Conservation (phyloP, 2,113 vertebrate genomes). For the Meriones unguiculatus region DNA sequence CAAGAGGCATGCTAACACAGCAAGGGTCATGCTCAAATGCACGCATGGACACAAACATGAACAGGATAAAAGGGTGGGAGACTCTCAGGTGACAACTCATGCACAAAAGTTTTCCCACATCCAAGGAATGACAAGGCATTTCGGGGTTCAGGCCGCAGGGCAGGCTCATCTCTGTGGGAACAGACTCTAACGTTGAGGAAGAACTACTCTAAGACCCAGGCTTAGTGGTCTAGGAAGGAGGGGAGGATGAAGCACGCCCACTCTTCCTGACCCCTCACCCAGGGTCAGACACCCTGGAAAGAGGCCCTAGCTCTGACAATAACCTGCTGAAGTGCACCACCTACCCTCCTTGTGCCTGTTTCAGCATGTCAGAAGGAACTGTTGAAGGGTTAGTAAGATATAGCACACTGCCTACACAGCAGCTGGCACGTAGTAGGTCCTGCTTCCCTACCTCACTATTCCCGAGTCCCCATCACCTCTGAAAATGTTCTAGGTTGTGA, state of each 20-base stretch:
- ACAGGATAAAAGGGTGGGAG: neutral
- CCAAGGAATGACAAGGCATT: neutral
- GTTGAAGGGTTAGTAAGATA: neutral
- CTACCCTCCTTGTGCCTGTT: neutral
- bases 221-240: neutral
- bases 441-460: neutral
- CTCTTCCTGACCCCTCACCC: neutral
- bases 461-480: neutral
- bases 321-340: neutral
- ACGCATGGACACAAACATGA: accelerated
- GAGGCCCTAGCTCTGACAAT: neutral
- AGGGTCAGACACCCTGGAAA: neutral
- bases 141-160: neutral
- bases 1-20: accelerated
- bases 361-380: neutral
- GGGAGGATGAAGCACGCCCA: accelerated
- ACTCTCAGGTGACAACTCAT: neutral
- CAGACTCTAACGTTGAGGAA: neutral
- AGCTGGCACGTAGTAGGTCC: neutral
- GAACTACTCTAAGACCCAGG: neutral
- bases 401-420: neutral
- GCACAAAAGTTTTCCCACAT: neutral
- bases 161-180: neutral
- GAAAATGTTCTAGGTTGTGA: constrained; percentile 1
- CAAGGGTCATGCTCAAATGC: neutral